Evolutionary conservation across 2,113 vertebrate genomes (phyloP).

Genomic region (Platichthys stellatus): DNA sequence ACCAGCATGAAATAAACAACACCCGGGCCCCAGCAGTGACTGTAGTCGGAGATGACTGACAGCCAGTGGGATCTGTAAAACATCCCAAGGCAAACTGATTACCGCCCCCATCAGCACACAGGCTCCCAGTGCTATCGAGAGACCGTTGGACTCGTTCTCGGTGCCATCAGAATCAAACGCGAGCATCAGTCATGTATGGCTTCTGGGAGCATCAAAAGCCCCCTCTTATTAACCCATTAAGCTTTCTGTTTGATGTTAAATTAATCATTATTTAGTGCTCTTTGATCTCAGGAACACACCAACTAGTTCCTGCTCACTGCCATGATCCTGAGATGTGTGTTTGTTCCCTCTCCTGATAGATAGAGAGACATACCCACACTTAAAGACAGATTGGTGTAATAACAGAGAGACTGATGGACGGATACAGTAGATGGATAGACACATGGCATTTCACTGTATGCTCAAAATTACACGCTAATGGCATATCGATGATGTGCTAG

Average conservation of each 20-base stretch:
- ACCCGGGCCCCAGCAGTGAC: conserved; percentile 27
- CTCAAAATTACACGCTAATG: conserved; percentile 60
- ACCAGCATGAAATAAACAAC: conserved; percentile 46
- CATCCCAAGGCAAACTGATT: conserved; percentile 70
- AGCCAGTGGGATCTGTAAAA: conserved; percentile 72
- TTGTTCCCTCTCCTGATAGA: conserved; percentile 11
- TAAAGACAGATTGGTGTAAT: not conserved
- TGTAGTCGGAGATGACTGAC: conserved; percentile 64
- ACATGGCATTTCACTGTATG: conserved; percentile 25
- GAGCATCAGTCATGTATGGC: conserved; percentile 74
- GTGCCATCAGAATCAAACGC: conserved; percentile 72
- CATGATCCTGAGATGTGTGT: conserved; percentile 5
- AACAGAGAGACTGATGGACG: not conserved
- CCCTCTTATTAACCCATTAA: conserved; percentile 75
- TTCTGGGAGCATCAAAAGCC: conserved; percentile 66
- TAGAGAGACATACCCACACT: not conserved
- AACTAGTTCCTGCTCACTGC: conserved; percentile 19
- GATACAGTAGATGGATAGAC: not conserved
- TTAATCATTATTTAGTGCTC: conserved; percentile 54
- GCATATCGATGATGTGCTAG: conserved; percentile 43
- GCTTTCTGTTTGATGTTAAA: conserved; percentile 75
- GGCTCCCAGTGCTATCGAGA: conserved; percentile 75
- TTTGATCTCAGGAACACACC: conserved; percentile 51
- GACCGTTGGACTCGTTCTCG: conserved; percentile 67
- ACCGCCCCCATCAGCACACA: conserved; percentile 65